Base-by-base conservation (phyloP, 2,888 invertebrate species). In the Ypsolopha scabrella region DNA sequence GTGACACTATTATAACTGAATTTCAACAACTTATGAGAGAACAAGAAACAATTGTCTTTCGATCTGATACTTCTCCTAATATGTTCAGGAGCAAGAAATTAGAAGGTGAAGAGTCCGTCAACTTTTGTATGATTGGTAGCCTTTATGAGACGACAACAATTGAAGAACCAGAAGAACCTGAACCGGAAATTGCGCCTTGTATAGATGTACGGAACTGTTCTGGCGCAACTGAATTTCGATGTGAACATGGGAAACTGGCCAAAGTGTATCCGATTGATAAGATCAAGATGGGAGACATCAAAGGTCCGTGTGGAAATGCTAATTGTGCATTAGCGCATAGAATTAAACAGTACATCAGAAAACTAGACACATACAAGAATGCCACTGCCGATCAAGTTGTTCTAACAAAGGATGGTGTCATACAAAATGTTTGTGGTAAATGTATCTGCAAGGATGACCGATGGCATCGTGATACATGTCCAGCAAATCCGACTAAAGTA, bases 261-360 rank as follows among this genome's bases (percentile, higher is more conserved):
- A 24, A 24, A 24, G 24, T 24, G 50, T 75, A 80, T 62, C 60
- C 75, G 11, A 73, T 80, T 24, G 68, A 77, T 51, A 80, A 80
- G 56, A 75, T 86, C 48, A 73, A 72, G 58, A 86, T 86, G 83
- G 85, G 86, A 52, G 85, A 86, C 56, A 86, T 86, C 38, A 68
- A 63, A 41, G 86, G 86, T 6, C 85, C 86, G 1, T 86, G 86
- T 62, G 86, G 86, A 47, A 86, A 86, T 60, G 52, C 68, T 34
- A 83, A 79, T 50, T 86, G 86, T 60, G 61, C 71, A 41, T 62
- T 86, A 55, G 83, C 85, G 41, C 82, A 82, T 58, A 86, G 80
- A 67, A 76, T 86, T 1, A 80, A 63, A 60, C 70, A 60, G 8
- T 86, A 85, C 53, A 75, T 86, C 48, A 70, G 86, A 58, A 73